Base-by-base conservation (phyloP, 2,797 vertebrate species). In the Sebastes cheni region DNA sequence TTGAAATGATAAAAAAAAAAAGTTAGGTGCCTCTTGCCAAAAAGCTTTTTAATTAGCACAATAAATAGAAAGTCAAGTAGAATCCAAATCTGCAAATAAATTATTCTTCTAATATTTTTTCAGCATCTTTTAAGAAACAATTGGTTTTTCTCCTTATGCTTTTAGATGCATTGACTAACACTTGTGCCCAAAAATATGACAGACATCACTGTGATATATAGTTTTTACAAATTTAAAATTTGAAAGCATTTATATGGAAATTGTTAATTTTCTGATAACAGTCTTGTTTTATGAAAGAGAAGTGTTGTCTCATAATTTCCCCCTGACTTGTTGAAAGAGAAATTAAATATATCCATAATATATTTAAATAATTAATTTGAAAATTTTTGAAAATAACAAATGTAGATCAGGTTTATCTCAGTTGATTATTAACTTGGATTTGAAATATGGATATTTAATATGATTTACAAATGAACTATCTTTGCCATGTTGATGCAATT, bases 151-250 rank as follows among this genome's bases (percentile, higher is more conserved):
- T 77, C 34, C 18, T 68, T 6, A 69, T 84, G 55, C 60, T 86
- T 88, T 89, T 79, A 64, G 62, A 86, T 72, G 75, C 79, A 79
- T 61, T 90, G 80, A 88, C 59, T 79, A 81, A 83, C 67, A 85
- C 59, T 23, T 74, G 81, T 91, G 86, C 81, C 90, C 88, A 61
- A 79, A 86, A 85, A 82, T 78, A 90, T 13, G 85, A 90, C 92
- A 93, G 91, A 92, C 78, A 85, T 91, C 93, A 95, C 93, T 95
- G 95, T 95, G 94, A 95, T 86, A 85, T 83, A 80, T 84, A 87
- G 83, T 92, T 94, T 94, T 91, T 93, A 93, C 88, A 3, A 89
- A 86, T 82, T 85, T 83, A 75, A 66, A 91, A 89, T 92, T 88
- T 84, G 20, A 92, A 78, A 87, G 42, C 22, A 79, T 95, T 93